These are phyloP conservation scores for Xyrichtys novacula DNA, from an alignment of 2,797 vertebrate genomes.

Conservation along the genomic window DNA sequence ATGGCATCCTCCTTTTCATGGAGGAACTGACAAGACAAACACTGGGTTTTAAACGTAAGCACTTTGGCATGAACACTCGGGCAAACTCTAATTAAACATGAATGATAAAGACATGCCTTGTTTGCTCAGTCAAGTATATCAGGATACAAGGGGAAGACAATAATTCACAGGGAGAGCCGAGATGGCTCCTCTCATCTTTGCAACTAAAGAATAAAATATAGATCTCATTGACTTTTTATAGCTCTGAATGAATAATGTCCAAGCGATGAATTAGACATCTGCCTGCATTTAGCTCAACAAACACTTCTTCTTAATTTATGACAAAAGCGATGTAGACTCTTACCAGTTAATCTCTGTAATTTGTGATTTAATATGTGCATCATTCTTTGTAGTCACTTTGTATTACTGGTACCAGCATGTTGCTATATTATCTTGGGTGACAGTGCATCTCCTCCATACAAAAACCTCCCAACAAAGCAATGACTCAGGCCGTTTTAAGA, in stretches of 20 bases:
- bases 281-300: slow-evolving; percentile 50
- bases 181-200: slow-evolving; percentile 23
- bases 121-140: slow-evolving; percentile 73
- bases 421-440: slow-evolving; percentile 27
- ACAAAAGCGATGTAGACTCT: slow-evolving; percentile 21
- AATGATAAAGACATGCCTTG: slow-evolving; percentile 75
- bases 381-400: slow-evolving; percentile 31
- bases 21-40: slow-evolving; percentile 64
- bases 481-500: slow-evolving; percentile 35
- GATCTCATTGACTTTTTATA: slow-evolving; percentile 66
- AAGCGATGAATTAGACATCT: slow-evolving; percentile 52
- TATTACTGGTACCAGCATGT: slow-evolving; percentile 38
- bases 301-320: slow-evolving; percentile 45
- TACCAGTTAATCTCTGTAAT: slow-evolving; percentile 44
- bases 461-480: slow-evolving; percentile 3
- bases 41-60: slow-evolving; percentile 52
- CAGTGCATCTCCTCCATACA: slow-evolving; percentile 8
- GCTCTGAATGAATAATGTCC: slow-evolving; percentile 51
- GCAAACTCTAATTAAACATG: slow-evolving; percentile 76
- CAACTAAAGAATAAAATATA: slow-evolving; percentile 59
- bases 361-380: slow-evolving; percentile 40
- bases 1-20: slow-evolving; percentile 58
- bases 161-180: slow-evolving; percentile 27
- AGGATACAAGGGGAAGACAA: slow-evolving; percentile 56
- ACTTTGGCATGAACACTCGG: slow-evolving; percentile 61